Conservation (phyloP, 2,113 vertebrate genomes). For the human (Homo sapiens) region DNA sequence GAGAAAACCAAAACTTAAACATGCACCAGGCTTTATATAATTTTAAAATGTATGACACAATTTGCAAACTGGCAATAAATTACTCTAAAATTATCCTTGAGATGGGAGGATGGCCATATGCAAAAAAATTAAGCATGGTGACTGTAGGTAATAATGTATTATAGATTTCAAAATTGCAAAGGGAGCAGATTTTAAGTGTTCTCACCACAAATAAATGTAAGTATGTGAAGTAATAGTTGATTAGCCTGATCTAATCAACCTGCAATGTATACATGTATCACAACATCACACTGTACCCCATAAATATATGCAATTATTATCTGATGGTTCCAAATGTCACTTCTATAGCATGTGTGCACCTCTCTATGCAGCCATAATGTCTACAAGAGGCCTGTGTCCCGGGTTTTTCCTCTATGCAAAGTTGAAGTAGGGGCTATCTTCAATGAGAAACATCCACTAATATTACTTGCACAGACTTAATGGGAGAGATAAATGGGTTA, state of each 20-base stretch:
- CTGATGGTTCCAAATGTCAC: neutral
- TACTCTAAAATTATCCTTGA: conserved; percentile 10
- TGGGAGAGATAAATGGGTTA: neutral
- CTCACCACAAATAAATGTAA: neutral
- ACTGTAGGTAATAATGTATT: neutral
- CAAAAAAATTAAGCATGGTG: neutral
- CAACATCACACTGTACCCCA: neutral
- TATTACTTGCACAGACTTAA: conserved; percentile 1
- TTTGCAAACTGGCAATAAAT: neutral
- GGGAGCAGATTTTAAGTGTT: neutral
- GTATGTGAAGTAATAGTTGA: neutral
- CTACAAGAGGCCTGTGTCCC: neutral
- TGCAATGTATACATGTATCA: neutral
- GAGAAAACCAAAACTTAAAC: neutral
- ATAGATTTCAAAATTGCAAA: neutral
- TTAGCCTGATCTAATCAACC: neutral
- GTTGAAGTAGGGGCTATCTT: neutral
- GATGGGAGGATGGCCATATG: neutral
- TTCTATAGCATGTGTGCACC: neutral
- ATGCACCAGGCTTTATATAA: neutral
- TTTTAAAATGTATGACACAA: neutral
- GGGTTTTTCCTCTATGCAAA: neutral
- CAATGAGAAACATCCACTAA: neutral
- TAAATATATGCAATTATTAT: neutral
- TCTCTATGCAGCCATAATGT: neutral